Percentiles rank a stretch among this genome's conserved stretches.
These are phyloP conservation scores for Oreotrochilus melanogaster DNA, from an alignment of 2,113 vertebrate genomes.

Conservation along the genomic window DNA sequence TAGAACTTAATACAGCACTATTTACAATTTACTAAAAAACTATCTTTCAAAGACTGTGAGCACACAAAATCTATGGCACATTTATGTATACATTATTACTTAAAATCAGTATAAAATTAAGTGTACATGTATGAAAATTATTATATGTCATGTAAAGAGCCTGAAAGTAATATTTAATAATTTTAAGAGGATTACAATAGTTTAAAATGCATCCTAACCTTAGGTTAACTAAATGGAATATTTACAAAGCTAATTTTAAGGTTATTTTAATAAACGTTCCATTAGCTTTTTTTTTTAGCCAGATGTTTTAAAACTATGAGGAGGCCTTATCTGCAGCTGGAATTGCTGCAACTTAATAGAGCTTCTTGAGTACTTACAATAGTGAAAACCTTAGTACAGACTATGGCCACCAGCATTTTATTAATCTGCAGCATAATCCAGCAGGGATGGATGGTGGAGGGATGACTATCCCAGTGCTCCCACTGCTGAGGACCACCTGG, in stretches of 20 bases:
- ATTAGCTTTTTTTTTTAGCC: neutral
- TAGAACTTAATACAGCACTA: conserved; percentile 69
- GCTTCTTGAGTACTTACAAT: neutral
- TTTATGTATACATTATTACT: conserved; percentile 67
- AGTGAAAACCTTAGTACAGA: neutral
- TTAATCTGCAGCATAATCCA: neutral
- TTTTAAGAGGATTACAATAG: conserved; percentile 60
- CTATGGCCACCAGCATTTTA: neutral
- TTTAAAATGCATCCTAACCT: conserved; percentile 59
- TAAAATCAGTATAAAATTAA: conserved; percentile 73
- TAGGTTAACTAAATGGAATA: conserved; percentile 35
- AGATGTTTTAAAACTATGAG: neutral
- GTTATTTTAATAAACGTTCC: conserved; percentile 28
- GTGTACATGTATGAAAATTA: conserved; percentile 51
- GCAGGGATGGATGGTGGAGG: neutral
- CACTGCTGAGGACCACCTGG: fast-evolving
- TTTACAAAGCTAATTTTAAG: conserved; percentile 60
- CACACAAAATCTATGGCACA: conserved; percentile 78
- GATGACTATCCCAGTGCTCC: neutral
- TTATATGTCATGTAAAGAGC: conserved; percentile 38
- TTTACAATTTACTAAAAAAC: conserved; percentile 80
- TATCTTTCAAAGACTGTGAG: conserved; percentile 67
- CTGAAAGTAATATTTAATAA: conserved; percentile 61
- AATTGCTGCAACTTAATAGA: neutral
- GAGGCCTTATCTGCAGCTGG: neutral